Evolutionary conservation across 2,888 invertebrate species (phyloP).

Genomic region (Agonopterix alstromeriana): DNA sequence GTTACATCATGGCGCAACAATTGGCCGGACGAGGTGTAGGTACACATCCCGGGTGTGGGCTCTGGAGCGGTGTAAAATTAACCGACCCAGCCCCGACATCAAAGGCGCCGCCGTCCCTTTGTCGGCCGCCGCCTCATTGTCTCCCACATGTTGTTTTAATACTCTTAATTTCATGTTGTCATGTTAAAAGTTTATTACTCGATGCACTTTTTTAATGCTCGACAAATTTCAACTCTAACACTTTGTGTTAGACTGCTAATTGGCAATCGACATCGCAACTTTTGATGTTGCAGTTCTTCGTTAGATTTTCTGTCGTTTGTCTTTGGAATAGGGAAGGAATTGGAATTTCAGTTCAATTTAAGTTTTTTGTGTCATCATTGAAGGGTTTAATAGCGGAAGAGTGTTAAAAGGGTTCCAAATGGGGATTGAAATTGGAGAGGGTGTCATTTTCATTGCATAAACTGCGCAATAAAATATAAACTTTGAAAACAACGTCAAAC

Average conservation of each 20-base stretch:
- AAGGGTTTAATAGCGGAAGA: conserved; percentile 46
- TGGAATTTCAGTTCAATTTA: background rate
- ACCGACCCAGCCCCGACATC: conserved; percentile 42
- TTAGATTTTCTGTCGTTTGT: background rate
- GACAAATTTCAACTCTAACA: conserved; percentile 22
- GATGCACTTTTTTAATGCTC: conserved; percentile 5
- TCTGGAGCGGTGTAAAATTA: conserved; percentile 54
- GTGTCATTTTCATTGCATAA: conserved; percentile 15
- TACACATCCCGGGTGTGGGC: conserved; percentile 16
- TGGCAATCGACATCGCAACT: conserved; percentile 4
- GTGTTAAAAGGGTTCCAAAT: conserved; percentile 47
- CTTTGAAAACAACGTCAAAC: no score
- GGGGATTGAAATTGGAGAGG: conserved; percentile 34
- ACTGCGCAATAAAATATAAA: background rate
- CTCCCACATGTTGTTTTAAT: conserved; percentile 65
- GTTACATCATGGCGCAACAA: conserved; percentile 6
- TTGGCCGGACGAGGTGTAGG: conserved; percentile 2
- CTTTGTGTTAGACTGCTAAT: conserved; percentile 9
- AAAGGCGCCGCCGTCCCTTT: conserved; percentile 56
- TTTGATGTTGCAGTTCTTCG: background rate
- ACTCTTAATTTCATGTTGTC: conserved; percentile 68
- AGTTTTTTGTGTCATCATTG: background rate
- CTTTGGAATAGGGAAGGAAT: background rate
- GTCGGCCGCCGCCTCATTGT: conserved; percentile 60
- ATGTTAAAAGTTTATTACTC: conserved; percentile 66